Conservation (phyloP, 2,888 invertebrate genomes). For the Eupithecia exiguata region DNA sequence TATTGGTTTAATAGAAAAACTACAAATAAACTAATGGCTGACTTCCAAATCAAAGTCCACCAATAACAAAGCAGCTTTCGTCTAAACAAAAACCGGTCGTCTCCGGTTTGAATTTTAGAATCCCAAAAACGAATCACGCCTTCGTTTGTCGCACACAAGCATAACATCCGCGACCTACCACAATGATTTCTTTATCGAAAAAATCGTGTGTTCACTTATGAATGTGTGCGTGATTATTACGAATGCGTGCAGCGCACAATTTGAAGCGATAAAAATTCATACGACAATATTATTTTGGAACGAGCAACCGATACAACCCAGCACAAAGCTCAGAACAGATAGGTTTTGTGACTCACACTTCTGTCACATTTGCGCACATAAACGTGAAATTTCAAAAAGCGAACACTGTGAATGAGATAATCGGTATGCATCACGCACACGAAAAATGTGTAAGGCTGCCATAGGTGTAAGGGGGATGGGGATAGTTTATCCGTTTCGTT, state of each 20-base stretch:
- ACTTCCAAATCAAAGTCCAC: conserved; percentile 37
- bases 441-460: conserved; percentile 68
- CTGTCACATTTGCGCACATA: conserved; percentile 58
- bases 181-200: conserved; percentile 55
- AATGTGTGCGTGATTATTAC: conserved; percentile 36
- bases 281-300: conserved; percentile 65
- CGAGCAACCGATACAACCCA: conserved; percentile 61
- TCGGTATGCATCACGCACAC: conserved; percentile 80
- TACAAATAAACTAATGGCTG: conserved; percentile 35
- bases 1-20: conserved; percentile 1
- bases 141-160: conserved; percentile 50
- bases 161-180: conserved; percentile 68
- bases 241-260: conserved; percentile 51
- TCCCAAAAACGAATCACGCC: conserved; percentile 68
- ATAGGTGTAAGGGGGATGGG: conserved; percentile 64
- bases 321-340: conserved; percentile 68
- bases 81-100: conserved; percentile 51
- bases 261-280: conserved; percentile 68
- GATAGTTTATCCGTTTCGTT: conserved; percentile 68
- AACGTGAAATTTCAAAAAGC: conserved; percentile 71
- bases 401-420: conserved; percentile 73
- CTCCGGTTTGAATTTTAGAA: conserved; percentile 68
- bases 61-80: conserved; percentile 48
- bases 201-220: conserved; percentile 37
- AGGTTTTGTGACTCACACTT: conserved; percentile 74